Conservation (phyloP, 2,888 invertebrate genomes). For the Tetropium fuscum region DNA sequence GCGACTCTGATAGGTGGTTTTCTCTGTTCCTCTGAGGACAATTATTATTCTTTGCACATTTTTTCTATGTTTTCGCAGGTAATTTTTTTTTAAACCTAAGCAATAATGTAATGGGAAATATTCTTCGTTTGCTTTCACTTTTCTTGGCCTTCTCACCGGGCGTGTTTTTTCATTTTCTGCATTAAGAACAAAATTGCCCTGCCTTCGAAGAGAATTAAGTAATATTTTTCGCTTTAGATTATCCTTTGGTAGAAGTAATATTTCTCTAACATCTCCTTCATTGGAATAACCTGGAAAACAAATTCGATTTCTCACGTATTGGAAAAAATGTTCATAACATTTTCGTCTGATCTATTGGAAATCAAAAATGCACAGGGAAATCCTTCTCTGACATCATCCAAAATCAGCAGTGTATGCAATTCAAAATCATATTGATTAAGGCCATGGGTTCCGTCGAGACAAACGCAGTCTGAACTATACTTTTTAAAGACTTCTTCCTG, state of each 20-base stretch:
- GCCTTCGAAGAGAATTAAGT: constrained; percentile 15
- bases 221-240: constrained; percentile 17
- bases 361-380: too few relatives aligned
- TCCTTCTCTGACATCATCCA: too few relatives aligned
- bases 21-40: not conserved
- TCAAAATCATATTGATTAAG: too few relatives aligned
- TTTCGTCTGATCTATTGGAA: too few relatives aligned
- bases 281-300: too few relatives aligned
- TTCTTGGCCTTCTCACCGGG: constrained; percentile 7
- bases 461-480: too few relatives aligned
- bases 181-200: constrained; percentile 14
- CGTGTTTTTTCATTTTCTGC: not conserved
- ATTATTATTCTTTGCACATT: constrained; percentile 5
- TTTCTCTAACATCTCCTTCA: constrained; percentile 17
- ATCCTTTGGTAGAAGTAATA: not conserved
- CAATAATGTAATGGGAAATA: constrained; percentile 8
- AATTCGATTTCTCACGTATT: too few relatives aligned
- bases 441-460: too few relatives aligned
- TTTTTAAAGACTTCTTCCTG: too few relatives aligned
- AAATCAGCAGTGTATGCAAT: too few relatives aligned
- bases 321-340: too few relatives aligned
- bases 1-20: constrained; percentile 9
- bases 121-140: not conserved
- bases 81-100: not conserved
- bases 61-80: constrained; percentile 6